phyloP scores from a whole-genome alignment of 2,888 invertebrate species.

The Agapostemon virescens region DNA sequence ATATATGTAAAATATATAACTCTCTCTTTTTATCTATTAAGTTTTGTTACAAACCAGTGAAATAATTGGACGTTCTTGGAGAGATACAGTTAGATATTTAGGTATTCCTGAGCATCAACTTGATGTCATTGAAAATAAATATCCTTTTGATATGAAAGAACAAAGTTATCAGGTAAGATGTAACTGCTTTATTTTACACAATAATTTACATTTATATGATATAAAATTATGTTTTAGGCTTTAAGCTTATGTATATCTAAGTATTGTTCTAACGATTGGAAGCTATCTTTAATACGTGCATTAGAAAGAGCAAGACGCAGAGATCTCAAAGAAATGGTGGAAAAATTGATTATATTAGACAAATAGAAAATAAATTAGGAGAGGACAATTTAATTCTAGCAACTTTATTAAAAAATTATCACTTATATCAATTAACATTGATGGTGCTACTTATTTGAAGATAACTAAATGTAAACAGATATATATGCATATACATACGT shows the following conservation, averaged over 20 bases:
- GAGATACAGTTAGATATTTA: constrained; percentile 72
- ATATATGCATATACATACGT: neutral
- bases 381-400: neutral
- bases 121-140: constrained; percentile 68
- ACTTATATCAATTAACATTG: constrained; percentile 3
- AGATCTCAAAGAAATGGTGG: constrained; percentile 72
- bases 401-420: constrained; percentile 19
- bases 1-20: constrained; percentile 11
- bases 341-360: constrained; percentile 45
- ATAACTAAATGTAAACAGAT: constrained; percentile 28
- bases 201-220: constrained; percentile 26
- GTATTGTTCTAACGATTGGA: constrained; percentile 67
- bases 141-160: constrained; percentile 64
- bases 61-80: constrained; percentile 73
- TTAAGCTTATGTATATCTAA: constrained; percentile 69
- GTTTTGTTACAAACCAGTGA: constrained; percentile 69
- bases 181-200: constrained; percentile 34
- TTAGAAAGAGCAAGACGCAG: constrained; percentile 72
- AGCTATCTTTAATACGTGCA: constrained; percentile 69
- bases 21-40: constrained; percentile 57
- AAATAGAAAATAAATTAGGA: neutral
- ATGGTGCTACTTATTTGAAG: neutral
- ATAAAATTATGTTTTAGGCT: constrained; percentile 64
- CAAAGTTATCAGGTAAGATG: constrained; percentile 67
- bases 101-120: constrained; percentile 72